Percentiles rank a stretch among this genome's conserved stretches.
Conservation (phyloP, 2,113 vertebrate species). For the Puma concolor region DNA sequence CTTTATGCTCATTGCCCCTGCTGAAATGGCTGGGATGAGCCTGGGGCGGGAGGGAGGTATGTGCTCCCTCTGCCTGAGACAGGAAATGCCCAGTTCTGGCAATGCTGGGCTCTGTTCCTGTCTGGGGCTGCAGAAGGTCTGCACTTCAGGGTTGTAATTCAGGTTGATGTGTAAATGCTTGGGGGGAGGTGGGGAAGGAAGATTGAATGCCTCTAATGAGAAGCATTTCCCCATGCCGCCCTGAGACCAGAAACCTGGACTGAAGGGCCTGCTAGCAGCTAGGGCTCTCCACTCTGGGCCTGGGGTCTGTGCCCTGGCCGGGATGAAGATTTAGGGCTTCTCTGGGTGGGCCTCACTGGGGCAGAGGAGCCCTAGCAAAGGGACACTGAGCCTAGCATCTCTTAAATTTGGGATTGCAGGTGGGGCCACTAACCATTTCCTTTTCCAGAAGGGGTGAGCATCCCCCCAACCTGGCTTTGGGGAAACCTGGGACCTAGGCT, state of each 20-base stretch:
- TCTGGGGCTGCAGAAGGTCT: background rate
- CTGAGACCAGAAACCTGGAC: background rate
- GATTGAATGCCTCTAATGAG: background rate
- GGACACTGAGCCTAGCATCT: background rate
- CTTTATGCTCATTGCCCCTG: background rate
- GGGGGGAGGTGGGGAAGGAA: background rate
- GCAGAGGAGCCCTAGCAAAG: background rate
- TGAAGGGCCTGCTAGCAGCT: background rate
- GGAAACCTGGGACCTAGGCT: background rate
- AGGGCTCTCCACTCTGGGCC: background rate
- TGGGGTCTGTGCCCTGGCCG: background rate
- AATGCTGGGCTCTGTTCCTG: background rate
- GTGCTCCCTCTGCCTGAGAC: background rate
- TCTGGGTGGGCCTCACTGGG: background rate
- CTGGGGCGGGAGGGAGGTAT: background rate
- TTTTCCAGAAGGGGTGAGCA: background rate
- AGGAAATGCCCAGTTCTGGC: background rate
- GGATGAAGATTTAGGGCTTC: background rate
- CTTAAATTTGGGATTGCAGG: background rate
- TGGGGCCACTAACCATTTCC: background rate
- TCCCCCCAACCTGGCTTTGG: background rate
- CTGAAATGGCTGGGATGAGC: background rate
- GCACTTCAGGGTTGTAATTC: background rate
- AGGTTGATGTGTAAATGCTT: conserved; percentile 13
- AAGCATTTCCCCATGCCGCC: background rate